Conservation (phyloP, 2,888 invertebrate species). For the Eucriotettix oculatus region DNA sequence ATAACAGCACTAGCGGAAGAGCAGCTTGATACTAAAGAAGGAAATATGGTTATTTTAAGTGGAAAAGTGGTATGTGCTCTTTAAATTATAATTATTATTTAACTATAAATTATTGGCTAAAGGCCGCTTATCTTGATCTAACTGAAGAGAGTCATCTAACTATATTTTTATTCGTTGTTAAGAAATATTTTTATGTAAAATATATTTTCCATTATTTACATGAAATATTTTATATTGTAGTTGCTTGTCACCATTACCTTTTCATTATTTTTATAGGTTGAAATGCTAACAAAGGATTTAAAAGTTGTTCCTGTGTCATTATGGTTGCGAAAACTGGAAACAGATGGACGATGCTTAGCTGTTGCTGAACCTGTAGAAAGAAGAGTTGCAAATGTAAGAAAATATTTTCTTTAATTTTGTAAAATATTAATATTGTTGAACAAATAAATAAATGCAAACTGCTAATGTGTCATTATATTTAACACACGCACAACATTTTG, state of each 20-base stretch:
- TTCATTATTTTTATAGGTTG: conserved; percentile 23
- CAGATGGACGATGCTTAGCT: conserved; percentile 41
- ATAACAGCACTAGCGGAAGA: conserved; percentile 9
- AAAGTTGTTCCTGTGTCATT: conserved; percentile 42
- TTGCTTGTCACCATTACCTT: too few relatives aligned
- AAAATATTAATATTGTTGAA: neutral
- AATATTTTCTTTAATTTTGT: neutral
- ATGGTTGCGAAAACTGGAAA: conserved; percentile 42
- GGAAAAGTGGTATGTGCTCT: conserved; percentile 36
- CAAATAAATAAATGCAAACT: neutral
- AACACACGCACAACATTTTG: too few relatives aligned
- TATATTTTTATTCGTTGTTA: too few relatives aligned
- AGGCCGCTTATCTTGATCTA: too few relatives aligned
- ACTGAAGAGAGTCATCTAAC: too few relatives aligned
- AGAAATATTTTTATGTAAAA: too few relatives aligned
- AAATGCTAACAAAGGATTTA: conserved; percentile 38
- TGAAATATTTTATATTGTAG: too few relatives aligned
- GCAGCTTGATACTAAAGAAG: conserved; percentile 20
- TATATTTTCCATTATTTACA: too few relatives aligned
- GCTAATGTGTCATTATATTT: too few relatives aligned
- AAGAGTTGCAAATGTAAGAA: conserved; percentile 35
- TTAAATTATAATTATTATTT: too few relatives aligned
- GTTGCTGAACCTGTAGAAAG: conserved; percentile 48
- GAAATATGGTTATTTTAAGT: conserved; percentile 41
- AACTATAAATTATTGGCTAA: too few relatives aligned